Evolutionary conservation across 1,140 invertebrate species (phyloP), one percentile per base, ranked within the genome.

Genomic region (Catajapyx aquilonaris): DNA sequence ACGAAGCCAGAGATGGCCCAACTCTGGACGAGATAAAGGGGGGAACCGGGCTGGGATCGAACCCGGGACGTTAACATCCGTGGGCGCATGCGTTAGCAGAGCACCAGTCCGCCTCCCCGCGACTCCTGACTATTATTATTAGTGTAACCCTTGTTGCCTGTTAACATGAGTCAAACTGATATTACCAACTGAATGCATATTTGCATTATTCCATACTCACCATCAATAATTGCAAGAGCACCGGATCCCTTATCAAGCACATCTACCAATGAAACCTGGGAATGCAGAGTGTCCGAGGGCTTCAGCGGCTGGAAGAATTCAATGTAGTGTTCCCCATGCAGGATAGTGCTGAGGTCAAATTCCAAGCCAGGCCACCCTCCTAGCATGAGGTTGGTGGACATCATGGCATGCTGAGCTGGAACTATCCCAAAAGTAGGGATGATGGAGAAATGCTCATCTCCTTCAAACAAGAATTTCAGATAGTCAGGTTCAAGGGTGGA

Each of bases 271-370:
- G 61, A 67, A 25, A 66, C 60, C 35, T 64, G 66, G 13, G 75
- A 74, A 3, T 62, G 66, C 19, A 96, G 57, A 20, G 60, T 69
- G 4, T 69, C 85, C 44, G 69, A 68, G 0, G 68, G 63, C 5
- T 81, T 75, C 28, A 93, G 56, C 21, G 76, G 74, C 42, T 76
- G 71, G 16, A 73, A 54, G 33, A 95, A 56, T 63, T 96, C 86
- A n/a, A 95, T 61, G 53, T 87, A 97, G 52, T 97, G 88, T 54
- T 97, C 91, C 13, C 91, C 93, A 56, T 97, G 93, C 2, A 96
- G 57, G 35, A 88, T 62, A n/a, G n/a, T n/a, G 23, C 23, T 28
- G 23, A 28, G 13, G 13, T 28, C 23, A 28, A 28, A 9, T 28
- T 7, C 7, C 13, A 28, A 28, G 7, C 23, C 23, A 9, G 23